Base-by-base conservation (phyloP, 2,888 invertebrate species). In the Caenorhabditis sp. region DNA sequence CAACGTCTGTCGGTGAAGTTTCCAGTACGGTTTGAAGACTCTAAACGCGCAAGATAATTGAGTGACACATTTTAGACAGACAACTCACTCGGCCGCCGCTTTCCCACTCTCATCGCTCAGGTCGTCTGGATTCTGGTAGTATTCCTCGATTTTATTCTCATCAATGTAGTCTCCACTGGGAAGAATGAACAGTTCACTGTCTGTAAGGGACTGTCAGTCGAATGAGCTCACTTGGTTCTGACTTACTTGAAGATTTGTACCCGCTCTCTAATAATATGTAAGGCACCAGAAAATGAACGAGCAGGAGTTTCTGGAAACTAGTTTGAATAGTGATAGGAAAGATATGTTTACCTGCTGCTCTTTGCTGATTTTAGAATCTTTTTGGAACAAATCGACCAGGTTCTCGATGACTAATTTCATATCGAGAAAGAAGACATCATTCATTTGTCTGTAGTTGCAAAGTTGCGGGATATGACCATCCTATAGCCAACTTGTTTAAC, bases 21-120 rank as follows among this genome's bases (percentile, higher is more conserved):
- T 63, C 72, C 72, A 72, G 20, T 72, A 72, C 1, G 72, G 72
- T 7, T 45, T 30, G 26, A 72, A 72, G 2, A 72, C 58, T 71
- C 68, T 68, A 52, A 30, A 68, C 27, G 8, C 15, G 17, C 2
- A 27, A 26, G 24, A 17, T 30, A n/a, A n/a, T 62, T 17, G 8
- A 32, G 3, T 32, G 32, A 52, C 17, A 17, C 11, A 2, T 52
- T 7, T 8, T 3, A 9, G 30, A 8, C 3, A 32, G 1, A 43
- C 7, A 46, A 6, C 48, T 41, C 13, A 68, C 62, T 72, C 58
- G 2, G 61, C 63, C 1, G 72, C 72, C 13, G 43, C 37, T 15
- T 52, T 46, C 20, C 63, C 72, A 15, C 43, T 59, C 15, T 72
- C 52, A 56, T 62, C 62, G 30, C 56, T 56, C 11, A 22, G 9